Conservation (phyloP, 1,140 invertebrate genomes). For the Meloidogyne chitwoodi region DNA sequence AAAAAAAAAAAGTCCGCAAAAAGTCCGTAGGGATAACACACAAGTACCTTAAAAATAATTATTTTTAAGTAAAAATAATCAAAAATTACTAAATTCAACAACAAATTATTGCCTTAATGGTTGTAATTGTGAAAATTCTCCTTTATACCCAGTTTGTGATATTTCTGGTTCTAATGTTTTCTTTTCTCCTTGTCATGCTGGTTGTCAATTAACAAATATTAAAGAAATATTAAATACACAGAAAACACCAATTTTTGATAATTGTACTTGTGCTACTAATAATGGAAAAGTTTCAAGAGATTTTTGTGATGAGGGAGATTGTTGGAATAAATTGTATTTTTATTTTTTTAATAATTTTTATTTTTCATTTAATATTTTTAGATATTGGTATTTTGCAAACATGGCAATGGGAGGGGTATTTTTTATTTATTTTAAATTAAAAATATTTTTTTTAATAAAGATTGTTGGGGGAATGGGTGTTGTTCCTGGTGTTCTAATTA, state of each 20-base stretch:
- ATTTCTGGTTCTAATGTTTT: constrained; percentile 36
- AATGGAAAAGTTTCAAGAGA: constrained; percentile 36
- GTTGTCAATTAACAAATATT: constrained; percentile 44
- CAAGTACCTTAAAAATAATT: too few relatives aligned
- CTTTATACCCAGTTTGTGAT: constrained; percentile 56
- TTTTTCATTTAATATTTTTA: neutral
- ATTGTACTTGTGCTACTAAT: constrained; percentile 25
- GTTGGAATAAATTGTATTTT: constrained; percentile 37
- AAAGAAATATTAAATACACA: constrained; percentile 26
- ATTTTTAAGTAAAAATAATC: too few relatives aligned
- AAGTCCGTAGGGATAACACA: too few relatives aligned
- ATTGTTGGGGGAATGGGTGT: constrained; percentile 51
- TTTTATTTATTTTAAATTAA: neutral
- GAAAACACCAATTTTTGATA: constrained; percentile 31
- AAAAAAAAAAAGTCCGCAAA: too few relatives aligned
- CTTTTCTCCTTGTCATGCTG: constrained; percentile 58
- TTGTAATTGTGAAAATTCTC: constrained; percentile 50
- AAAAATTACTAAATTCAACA: neutral
- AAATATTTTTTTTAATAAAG: neutral
- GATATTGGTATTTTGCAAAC: constrained; percentile 38
- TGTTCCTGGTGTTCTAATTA: constrained; percentile 56
- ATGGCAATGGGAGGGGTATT: constrained; percentile 41
- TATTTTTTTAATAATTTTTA: constrained; percentile 42
- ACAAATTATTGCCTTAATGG: constrained; percentile 40
- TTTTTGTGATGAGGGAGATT: constrained; percentile 51